These are phyloP conservation scores for Tetropium fuscum DNA, from an alignment of 2,888 invertebrate species.

Conservation along the genomic window DNA sequence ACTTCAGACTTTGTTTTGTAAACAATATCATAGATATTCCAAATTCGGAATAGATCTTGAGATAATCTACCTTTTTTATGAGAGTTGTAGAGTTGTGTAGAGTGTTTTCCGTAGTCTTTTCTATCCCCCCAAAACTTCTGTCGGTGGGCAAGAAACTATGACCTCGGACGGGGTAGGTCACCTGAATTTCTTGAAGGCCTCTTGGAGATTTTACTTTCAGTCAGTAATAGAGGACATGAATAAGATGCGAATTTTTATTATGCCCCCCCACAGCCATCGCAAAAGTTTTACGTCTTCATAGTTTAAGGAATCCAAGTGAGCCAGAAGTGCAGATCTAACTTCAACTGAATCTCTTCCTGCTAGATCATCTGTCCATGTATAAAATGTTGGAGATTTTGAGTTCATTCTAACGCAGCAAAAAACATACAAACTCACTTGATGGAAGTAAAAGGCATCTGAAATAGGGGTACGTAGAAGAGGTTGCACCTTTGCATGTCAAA, in stretches of 20 bases:
- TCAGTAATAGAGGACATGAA: constrained; percentile 4
- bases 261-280: constrained; percentile 1
- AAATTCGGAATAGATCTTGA: constrained; percentile 2
- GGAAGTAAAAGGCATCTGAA: constrained; percentile 39
- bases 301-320: neutral
- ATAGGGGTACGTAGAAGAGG: constrained; percentile 40
- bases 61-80: constrained; percentile 13
- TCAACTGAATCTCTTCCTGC: constrained; percentile 13
- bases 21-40: constrained; percentile 15
- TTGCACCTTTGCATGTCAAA: constrained; percentile 46
- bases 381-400: constrained; percentile 35
- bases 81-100: too few relatives aligned
- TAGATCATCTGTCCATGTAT: constrained; percentile 32
- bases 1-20: neutral
- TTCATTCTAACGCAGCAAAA: constrained; percentile 28
- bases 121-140: constrained; percentile 25
- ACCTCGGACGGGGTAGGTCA: constrained; percentile 11
- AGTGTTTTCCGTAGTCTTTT: constrained; percentile 16
- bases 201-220: neutral
- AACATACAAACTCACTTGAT: constrained; percentile 38
- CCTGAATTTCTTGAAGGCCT: neutral
- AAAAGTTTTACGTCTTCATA: neutral
- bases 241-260: constrained; percentile 18
- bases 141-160: constrained; percentile 25
- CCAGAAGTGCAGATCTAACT: neutral